These are phyloP conservation scores for Sanderia malayensis DNA, from an alignment of 30 jellyfish, hydroid and myxozoan species.

Conservation along the genomic window DNA sequence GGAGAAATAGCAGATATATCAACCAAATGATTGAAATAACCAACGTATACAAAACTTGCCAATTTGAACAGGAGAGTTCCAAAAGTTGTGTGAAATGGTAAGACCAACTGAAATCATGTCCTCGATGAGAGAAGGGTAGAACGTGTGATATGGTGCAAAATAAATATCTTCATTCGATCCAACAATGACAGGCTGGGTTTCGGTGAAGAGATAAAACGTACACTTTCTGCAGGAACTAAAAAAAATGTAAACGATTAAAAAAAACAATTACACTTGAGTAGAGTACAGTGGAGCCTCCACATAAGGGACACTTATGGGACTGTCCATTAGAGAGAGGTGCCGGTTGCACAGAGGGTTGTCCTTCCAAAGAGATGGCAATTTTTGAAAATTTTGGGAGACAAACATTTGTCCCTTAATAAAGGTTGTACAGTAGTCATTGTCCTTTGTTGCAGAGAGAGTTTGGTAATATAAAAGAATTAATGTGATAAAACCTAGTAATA, in stretches of 20 bases:
- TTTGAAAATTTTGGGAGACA: no score
- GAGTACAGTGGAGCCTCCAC: no score
- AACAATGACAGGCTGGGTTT: constrained; percentile 75
- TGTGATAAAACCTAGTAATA: no score
- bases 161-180: constrained; percentile 74
- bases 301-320: no score
- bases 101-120: constrained; percentile 78
- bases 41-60: constrained; percentile 40
- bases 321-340: no score
- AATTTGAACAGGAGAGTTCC: constrained; percentile 78
- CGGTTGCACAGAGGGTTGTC: no score
- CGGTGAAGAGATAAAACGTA: constrained; percentile 64
- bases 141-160: constrained; percentile 85
- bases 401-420: no score
- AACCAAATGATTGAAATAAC: no score
- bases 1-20: no score
- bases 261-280: no score
- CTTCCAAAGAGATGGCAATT: no score
- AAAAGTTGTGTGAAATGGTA: constrained; percentile 59
- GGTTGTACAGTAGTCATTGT: no score
- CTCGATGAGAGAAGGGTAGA: constrained; percentile 67
- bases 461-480: background rate
- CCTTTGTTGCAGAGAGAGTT: background rate
- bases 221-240: constrained; percentile 77
- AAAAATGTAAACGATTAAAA: background rate